These are phyloP conservation scores for Drosophila lacicola DNA, from an alignment of 2,888 invertebrate genomes.

Conservation along the genomic window DNA sequence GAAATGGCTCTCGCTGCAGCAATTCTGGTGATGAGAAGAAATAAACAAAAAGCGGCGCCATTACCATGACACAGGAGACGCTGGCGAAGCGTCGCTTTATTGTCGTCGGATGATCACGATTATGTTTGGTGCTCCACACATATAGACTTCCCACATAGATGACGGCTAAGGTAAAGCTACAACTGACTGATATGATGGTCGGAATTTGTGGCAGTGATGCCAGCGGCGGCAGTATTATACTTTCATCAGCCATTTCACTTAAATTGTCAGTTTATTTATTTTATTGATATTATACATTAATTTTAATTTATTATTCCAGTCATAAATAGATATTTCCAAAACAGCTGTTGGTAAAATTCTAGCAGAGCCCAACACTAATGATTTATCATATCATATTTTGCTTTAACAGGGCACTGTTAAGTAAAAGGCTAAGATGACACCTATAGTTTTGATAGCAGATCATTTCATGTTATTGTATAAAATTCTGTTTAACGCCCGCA, in stretches of 20 bases:
- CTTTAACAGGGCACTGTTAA: constrained; percentile 1
- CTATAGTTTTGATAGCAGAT: not conserved
- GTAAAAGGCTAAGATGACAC: not conserved
- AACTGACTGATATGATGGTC: constrained; percentile 88
- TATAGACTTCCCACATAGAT: constrained; percentile 95
- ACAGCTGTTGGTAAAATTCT: constrained; percentile 46
- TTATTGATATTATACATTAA: constrained; percentile 22
- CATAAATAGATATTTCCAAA: constrained; percentile 24
- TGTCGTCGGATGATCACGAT: constrained; percentile 94
- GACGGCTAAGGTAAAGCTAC: constrained; percentile 91
- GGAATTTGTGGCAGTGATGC: constrained; percentile 74
- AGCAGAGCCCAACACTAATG: not conserved
- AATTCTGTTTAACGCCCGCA: not conserved
- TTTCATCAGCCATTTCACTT: constrained; percentile 40
- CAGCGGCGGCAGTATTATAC: constrained; percentile 12
- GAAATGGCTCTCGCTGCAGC: constrained; percentile 88
- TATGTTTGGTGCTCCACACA: constrained; percentile 92
- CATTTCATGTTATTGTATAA: not conserved
- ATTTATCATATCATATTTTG: not conserved
- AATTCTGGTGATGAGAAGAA: constrained; percentile 89
- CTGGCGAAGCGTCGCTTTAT: constrained; percentile 95
- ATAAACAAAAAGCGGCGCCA: constrained; percentile 92
- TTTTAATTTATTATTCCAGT: constrained; percentile 8
- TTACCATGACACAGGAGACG: constrained; percentile 91
- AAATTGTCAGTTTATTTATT: constrained; percentile 36